These are phyloP conservation scores for Macrotus californicus DNA, from an alignment of 2,113 vertebrate genomes.

Conservation along the genomic window DNA sequence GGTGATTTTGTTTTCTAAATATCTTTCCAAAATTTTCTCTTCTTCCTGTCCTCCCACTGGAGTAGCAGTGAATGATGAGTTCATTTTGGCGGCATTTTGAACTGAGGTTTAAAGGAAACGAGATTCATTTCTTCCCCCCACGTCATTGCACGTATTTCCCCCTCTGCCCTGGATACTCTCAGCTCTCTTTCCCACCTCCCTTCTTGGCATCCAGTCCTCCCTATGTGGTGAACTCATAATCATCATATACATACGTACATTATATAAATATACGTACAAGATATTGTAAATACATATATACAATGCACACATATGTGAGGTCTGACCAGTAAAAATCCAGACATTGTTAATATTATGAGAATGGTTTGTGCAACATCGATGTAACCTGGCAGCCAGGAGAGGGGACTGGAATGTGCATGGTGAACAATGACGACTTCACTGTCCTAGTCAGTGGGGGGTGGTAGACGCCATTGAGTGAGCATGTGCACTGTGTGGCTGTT, in stretches of 20 bases:
- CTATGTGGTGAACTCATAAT: background rate
- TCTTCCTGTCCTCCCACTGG: background rate
- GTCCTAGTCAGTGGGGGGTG: too few species aligned
- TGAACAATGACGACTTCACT: too few species aligned
- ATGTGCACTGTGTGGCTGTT: too few species aligned
- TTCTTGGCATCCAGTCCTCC: background rate
- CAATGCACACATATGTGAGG: background rate
- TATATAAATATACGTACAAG: background rate
- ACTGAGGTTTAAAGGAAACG: background rate
- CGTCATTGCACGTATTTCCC: background rate
- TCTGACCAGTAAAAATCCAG: too few species aligned
- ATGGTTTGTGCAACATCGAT: too few species aligned
- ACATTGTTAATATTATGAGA: too few species aligned
- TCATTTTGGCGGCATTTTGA: background rate
- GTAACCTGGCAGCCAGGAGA: too few species aligned
- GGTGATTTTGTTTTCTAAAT: background rate
- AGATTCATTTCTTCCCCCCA: background rate
- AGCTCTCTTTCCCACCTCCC: background rate
- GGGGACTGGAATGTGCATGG: too few species aligned
- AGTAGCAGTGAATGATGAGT: background rate
- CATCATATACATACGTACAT: background rate
- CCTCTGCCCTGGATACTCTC: background rate
- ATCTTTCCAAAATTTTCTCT: background rate
- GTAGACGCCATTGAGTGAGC: too few species aligned
- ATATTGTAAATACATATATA: background rate